These are phyloP conservation scores for Aphyosemion australe DNA, from an alignment of 2,113 vertebrate species.

Conservation along the genomic window DNA sequence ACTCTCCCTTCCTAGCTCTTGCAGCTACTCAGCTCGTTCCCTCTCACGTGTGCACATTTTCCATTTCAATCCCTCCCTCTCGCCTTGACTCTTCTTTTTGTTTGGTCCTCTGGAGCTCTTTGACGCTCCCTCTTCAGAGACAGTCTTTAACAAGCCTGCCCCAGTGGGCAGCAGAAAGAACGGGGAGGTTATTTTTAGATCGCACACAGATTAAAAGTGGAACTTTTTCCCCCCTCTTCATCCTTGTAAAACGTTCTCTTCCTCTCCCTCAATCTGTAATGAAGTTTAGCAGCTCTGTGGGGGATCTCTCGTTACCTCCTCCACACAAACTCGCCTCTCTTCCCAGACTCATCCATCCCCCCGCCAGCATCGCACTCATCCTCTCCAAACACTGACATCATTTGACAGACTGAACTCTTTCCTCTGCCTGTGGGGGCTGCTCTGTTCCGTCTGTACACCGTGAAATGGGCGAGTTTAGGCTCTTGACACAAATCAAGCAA, in stretches of 20 bases:
- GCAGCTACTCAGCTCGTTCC: slow-evolving; percentile 21
- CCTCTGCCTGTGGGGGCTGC: slow-evolving; percentile 64
- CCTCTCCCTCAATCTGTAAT: slow-evolving; percentile 55
- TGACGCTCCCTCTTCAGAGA: slow-evolving; percentile 51
- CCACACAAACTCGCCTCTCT: slow-evolving; percentile 46
- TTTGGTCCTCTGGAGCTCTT: slow-evolving; percentile 46
- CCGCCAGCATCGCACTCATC: slow-evolving; percentile 53
- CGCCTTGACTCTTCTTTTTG: slow-evolving; percentile 49
- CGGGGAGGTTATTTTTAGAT: slow-evolving; percentile 72
- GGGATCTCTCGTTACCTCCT: slow-evolving; percentile 67
- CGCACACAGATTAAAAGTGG: slow-evolving; percentile 65
- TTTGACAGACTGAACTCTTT: slow-evolving; percentile 55
- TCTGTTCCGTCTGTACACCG: slow-evolving; percentile 51
- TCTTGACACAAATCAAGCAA: slow-evolving; percentile 54
- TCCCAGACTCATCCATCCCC: slow-evolving; percentile 55
- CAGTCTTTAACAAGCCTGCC: slow-evolving; percentile 76
- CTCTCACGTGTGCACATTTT: slow-evolving; percentile 60
- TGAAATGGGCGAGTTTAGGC: slow-evolving; percentile 51
- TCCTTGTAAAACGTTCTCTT: slow-evolving; percentile 62
- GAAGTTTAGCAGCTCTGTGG: slow-evolving; percentile 67
- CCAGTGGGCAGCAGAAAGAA: slow-evolving; percentile 72
- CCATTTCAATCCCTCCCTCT: slow-evolving; percentile 48
- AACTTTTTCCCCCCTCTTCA: slow-evolving; percentile 56
- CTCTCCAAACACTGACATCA: slow-evolving; percentile 75
- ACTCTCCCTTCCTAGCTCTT: slow-evolving; percentile 38